phyloP scores from a whole-genome alignment of 1,140 invertebrate genomes.

The Berghia stephanieae region DNA sequence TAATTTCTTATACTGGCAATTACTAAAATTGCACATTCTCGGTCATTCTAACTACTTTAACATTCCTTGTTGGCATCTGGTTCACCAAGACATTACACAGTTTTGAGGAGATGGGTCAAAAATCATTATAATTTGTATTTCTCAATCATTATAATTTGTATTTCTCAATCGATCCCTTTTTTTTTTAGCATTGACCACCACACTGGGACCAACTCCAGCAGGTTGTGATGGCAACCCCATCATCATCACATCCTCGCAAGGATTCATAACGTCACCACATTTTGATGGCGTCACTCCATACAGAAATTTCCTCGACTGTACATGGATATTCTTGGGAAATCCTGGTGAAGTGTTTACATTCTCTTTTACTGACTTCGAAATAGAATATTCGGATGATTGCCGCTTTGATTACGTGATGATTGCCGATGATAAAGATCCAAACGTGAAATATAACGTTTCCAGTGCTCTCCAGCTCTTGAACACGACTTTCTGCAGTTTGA shows the following conservation, averaged over 20 bases:
- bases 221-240: conserved; percentile 12
- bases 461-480: background rate
- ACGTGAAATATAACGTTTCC: background rate
- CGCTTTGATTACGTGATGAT: background rate
- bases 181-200: background rate
- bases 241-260: background rate
- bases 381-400: conserved; percentile 1
- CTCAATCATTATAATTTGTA: too few relatives aligned
- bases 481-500: background rate
- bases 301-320: background rate
- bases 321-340: conserved; percentile 4
- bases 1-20: too few relatives aligned
- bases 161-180: background rate
- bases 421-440: background rate
- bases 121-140: too few relatives aligned
- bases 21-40: too few relatives aligned
- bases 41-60: too few relatives aligned
- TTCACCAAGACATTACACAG: too few relatives aligned
- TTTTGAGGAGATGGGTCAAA: too few relatives aligned
- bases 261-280: background rate
- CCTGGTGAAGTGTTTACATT: conserved; percentile 12
- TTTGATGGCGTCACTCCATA: background rate
- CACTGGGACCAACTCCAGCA: background rate
- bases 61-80: too few relatives aligned
- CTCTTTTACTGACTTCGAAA: conserved; percentile 1